Conservation (phyloP, 1,140 invertebrate species). For the Neodiprion lecontei region DNA sequence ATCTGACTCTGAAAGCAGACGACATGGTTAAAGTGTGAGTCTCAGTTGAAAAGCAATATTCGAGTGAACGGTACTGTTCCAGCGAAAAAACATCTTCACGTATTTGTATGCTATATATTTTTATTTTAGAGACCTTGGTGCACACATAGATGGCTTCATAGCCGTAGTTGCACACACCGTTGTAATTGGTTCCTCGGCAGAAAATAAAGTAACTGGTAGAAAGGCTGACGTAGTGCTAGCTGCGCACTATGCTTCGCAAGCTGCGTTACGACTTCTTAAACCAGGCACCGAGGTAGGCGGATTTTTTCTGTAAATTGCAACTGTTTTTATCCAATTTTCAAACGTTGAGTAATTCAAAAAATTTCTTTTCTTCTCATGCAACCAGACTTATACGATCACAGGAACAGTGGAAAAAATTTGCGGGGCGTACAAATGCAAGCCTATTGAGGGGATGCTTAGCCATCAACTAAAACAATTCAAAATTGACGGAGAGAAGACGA, state of each 20-base stretch:
- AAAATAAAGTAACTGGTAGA: constrained; percentile 79
- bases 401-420: constrained; percentile 93
- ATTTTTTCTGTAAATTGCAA: constrained; percentile 14
- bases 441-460: constrained; percentile 98
- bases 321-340: not conserved
- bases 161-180: constrained; percentile 97
- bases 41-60: constrained; percentile 9
- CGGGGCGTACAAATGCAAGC: constrained; percentile 93
- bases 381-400: constrained; percentile 90
- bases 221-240: constrained; percentile 96
- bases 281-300: constrained; percentile 83
- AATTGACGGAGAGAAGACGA: constrained; percentile 98
- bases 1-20: constrained; percentile 87
- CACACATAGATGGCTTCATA: constrained; percentile 98
- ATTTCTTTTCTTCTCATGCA: constrained; percentile 38
- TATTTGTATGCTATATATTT: not conserved
- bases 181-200: constrained; percentile 80
- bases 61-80: not conserved
- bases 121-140: constrained; percentile 89
- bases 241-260: constrained; percentile 94
- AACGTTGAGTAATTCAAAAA: constrained; percentile 8
- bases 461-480: constrained; percentile 96
- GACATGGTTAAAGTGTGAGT: constrained; percentile 98
- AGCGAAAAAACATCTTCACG: too few species aligned
- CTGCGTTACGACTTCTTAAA: constrained; percentile 90